phyloP scores from a whole-genome alignment of 1,140 invertebrate species.

The Batillaria attramentaria region DNA sequence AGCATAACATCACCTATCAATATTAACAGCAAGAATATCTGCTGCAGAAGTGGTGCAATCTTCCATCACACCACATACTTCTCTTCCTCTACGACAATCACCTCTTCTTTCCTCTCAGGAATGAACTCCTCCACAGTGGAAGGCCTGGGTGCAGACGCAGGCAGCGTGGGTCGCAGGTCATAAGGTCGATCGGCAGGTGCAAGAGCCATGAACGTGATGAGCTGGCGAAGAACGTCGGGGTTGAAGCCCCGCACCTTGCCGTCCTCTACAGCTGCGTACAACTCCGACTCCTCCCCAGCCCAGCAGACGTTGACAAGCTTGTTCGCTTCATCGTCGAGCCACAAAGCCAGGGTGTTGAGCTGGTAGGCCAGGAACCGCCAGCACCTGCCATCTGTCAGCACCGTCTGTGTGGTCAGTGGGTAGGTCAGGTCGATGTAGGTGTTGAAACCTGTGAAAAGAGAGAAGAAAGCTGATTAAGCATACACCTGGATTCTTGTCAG shows the following conservation, averaged over 20 bases:
- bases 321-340: conserved; percentile 77
- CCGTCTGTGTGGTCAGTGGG: conserved; percentile 86
- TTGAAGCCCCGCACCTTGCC: conserved; percentile 82
- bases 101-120: conserved; percentile 29
- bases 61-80: too few species aligned
- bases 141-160: conserved; percentile 72
- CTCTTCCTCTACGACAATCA: conserved; percentile 35
- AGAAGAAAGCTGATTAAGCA: conserved; percentile 21
- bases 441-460: conserved; percentile 82
- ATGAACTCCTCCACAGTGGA: conserved; percentile 35
- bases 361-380: conserved; percentile 92
- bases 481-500: too few species aligned
- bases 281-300: conserved; percentile 79
- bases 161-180: conserved; percentile 83
- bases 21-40: too few species aligned
- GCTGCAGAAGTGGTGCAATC: too few species aligned
- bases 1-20: too few species aligned
- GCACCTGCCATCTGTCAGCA: conserved; percentile 86
- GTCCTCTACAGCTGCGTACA: conserved; percentile 84
- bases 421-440: conserved; percentile 90
- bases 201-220: conserved; percentile 85
- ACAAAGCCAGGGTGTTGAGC: conserved; percentile 85
- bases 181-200: conserved; percentile 76
- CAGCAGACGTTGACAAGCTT: conserved; percentile 85
- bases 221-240: conserved; percentile 81